Percentiles rank a stretch among this genome's conserved stretches.
phyloP scores from a whole-genome alignment of 1,140 invertebrate species.

The Psix sp. region DNA sequence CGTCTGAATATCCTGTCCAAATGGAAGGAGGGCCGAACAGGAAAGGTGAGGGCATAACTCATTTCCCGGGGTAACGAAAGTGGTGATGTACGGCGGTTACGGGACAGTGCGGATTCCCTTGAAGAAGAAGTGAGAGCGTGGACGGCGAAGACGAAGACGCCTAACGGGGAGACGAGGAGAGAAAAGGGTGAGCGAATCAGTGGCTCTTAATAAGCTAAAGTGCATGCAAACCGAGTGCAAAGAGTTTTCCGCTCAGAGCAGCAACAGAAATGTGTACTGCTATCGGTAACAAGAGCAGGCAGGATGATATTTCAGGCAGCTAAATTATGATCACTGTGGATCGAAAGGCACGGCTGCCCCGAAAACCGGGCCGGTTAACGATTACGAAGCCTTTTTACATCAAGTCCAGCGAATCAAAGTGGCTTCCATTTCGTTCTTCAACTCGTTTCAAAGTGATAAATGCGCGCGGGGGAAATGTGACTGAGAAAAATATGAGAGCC shows the following conservation, averaged over 20 bases:
- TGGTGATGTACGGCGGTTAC: conserved; percentile 62
- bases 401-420: conserved; percentile 62
- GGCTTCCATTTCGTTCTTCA: conserved; percentile 60
- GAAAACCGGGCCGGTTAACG: conserved; percentile 38
- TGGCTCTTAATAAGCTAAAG: conserved; percentile 72
- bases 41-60: conserved; percentile 62
- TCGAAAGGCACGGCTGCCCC: conserved; percentile 17
- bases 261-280: conserved; percentile 30
- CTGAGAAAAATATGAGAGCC: conserved; percentile 70
- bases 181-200: conserved; percentile 30
- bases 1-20: conserved; percentile 50
- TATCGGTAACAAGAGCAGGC: conserved; percentile 42
- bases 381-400: conserved; percentile 64
- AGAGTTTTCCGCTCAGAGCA: conserved; percentile 54
- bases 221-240: conserved; percentile 70
- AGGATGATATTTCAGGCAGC: conserved; percentile 50
- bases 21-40: conserved; percentile 50
- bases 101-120: conserved; percentile 45
- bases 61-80: conserved; percentile 55
- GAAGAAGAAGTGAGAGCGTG: conserved; percentile 29
- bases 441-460: conserved; percentile 75
- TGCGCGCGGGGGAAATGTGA: conserved; percentile 70
- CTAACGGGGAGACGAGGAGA: background rate
- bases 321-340: conserved; percentile 50
- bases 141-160: background rate